Evolutionary conservation across 2,797 vertebrate species (phyloP).

Genomic region (Phalloptychus januarius): DNA sequence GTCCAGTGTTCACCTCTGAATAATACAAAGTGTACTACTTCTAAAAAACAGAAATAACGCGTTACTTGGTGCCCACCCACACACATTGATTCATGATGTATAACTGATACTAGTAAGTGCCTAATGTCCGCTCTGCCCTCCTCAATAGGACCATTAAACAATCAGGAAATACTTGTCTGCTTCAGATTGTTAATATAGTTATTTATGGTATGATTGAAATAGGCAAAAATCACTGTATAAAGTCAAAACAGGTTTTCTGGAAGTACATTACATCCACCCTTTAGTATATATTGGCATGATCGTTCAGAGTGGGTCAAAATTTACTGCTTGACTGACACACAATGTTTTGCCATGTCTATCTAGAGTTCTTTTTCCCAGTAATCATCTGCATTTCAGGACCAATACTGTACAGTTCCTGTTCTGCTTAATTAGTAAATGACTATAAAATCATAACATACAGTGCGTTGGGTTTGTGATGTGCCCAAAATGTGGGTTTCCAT

Average conservation of each 20-base stretch:
- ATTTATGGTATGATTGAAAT: neutral
- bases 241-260: slow-evolving; percentile 43
- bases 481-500: slow-evolving; percentile 61
- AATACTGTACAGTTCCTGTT: slow-evolving; percentile 57
- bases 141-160: slow-evolving; percentile 28
- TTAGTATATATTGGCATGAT: slow-evolving; percentile 29
- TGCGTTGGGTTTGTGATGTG: slow-evolving; percentile 52
- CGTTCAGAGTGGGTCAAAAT: slow-evolving; percentile 23
- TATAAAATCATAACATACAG: slow-evolving; percentile 70
- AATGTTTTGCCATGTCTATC: slow-evolving; percentile 24
- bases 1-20: slow-evolving; percentile 58
- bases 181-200: slow-evolving; percentile 30
- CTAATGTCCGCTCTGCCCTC: slow-evolving; percentile 29
- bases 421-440: slow-evolving; percentile 69
- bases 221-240: slow-evolving; percentile 4
- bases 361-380: slow-evolving; percentile 46
- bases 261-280: slow-evolving; percentile 11
- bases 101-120: slow-evolving; percentile 48
- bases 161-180: slow-evolving; percentile 17
- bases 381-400: slow-evolving; percentile 45
- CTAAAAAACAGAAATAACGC: slow-evolving; percentile 55
- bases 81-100: slow-evolving; percentile 17
- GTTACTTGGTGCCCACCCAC: slow-evolving; percentile 64
- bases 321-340: slow-evolving; percentile 38
- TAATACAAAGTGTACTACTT: slow-evolving; percentile 46